A percentile compares a stretch with the other conserved stretches of the same genome.
Evolutionary conservation across 1,140 invertebrate species (phyloP).

Genomic region (Magallana ariakensis): DNA sequence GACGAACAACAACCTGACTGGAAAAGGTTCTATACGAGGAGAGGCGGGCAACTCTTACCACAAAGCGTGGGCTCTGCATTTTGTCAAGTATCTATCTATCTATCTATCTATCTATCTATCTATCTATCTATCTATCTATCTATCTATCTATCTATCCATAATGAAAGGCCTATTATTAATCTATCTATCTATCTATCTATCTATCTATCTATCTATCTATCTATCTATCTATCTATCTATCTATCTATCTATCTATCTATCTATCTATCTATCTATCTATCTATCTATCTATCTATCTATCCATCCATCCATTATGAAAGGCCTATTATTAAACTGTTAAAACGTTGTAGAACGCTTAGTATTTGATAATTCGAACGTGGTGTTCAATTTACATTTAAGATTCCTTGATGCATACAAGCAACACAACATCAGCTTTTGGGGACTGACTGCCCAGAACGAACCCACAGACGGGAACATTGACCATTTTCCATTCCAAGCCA

Average conservation of each 20-base stretch:
- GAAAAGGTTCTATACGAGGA: constrained; percentile 82
- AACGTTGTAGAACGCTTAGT: no score
- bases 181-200: no score
- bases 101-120: no score
- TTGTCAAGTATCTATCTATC: constrained; percentile 82
- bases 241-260: no score
- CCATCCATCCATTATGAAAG: no score
- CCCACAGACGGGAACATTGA: constrained; percentile 80
- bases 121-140: no score
- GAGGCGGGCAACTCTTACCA: constrained; percentile 84
- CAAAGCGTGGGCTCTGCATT: constrained; percentile 89
- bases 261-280: no score
- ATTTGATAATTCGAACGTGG: not conserved
- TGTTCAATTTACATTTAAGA: constrained; percentile 69
- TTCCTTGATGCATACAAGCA: constrained; percentile 84
- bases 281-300: no score
- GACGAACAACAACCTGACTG: constrained; percentile 84
- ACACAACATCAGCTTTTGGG: constrained; percentile 83
- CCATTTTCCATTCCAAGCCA: constrained; percentile 84
- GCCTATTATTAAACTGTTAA: no score
- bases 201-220: no score
- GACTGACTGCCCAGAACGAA: constrained; percentile 84
- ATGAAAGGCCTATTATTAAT: no score
- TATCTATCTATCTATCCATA: no score
- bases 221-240: constrained; percentile 65